Base-by-base conservation (phyloP, 2,797 vertebrate genomes). In the Mionectes olivaceus region DNA sequence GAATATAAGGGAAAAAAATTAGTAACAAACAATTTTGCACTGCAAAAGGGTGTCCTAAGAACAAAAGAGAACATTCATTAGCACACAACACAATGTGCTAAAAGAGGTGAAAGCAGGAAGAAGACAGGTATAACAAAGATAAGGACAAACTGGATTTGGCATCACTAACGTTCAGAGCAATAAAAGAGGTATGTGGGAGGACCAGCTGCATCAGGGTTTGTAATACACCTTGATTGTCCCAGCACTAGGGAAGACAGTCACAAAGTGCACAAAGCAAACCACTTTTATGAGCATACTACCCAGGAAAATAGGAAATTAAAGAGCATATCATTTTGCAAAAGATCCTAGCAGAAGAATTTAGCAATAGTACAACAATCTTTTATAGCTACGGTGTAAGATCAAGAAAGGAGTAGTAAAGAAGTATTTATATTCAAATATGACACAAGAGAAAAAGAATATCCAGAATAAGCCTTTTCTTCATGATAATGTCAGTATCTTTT, bases 1-100 rank as follows among this genome's bases (percentile, higher is more conserved):
- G 27, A 77, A 83, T 52, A 8, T 4, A 74, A 65, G 39, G 65
- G 55, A 57, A 44, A 75, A 94, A 94, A 92, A 90, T 4, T 10
- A 76, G 25, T 44, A 91, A 92, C 81, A 91, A 92, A 87, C 35
- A 73, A 69, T 77, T 91, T 94, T 56, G 55, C 46, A 49, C 30
- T 53, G 60, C 71, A 96, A 88, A 88, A 94, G 86, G 53, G 60
- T 81, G 52, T 64, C 61, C 46, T 56, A 73, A 78, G 65, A 92
- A 93, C 74, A 87, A 92, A 87, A 84, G 52, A 90, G 50, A 93
- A 67, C 17, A 87, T 67, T 84, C 70, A 82, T 53, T 85, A 83
- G 64, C 82, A 85, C 37, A 74, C 65, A 83, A 41, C 68, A 67
- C 50, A 60, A 83, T 39, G 78, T 85, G 49, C n/a, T 63, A 80